Percentiles rank a stretch among this genome's conserved stretches.
phyloP scores from a whole-genome alignment of 2,797 vertebrate genomes.

The Euthynnus affinis region DNA sequence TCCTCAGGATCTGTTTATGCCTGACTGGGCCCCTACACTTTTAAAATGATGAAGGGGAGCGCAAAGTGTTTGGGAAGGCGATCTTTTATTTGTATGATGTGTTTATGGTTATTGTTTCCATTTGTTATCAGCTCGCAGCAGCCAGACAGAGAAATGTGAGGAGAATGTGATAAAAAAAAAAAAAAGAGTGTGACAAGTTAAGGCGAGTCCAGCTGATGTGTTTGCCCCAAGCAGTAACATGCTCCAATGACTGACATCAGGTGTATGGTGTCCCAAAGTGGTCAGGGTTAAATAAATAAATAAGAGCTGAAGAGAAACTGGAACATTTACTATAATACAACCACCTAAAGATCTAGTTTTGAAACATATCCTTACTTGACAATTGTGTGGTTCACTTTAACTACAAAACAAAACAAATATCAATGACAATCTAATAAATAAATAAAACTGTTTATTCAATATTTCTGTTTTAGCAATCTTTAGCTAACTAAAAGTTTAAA shows the following conservation, averaged over 20 bases:
- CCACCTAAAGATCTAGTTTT: background rate
- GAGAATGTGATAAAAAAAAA: constrained; percentile 16
- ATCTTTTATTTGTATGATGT: constrained; percentile 66
- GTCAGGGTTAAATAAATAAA: constrained; percentile 17
- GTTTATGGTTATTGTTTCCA: constrained; percentile 66
- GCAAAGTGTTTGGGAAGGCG: constrained; percentile 37
- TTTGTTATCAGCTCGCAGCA: constrained; percentile 62
- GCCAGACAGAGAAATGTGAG: constrained; percentile 42
- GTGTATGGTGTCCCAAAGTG: background rate
- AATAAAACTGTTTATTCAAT: background rate
- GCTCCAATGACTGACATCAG: constrained; percentile 32
- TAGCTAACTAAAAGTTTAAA: too few relatives aligned
- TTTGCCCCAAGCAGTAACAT: constrained; percentile 19
- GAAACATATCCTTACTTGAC: too few relatives aligned
- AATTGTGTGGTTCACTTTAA: background rate
- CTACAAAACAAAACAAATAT: too few relatives aligned
- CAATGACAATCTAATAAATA: background rate
- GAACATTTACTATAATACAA: background rate
- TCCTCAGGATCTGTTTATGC: constrained; percentile 60
- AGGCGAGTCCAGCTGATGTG: constrained; percentile 35
- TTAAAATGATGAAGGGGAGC: constrained; percentile 58
- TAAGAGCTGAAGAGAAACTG: background rate
- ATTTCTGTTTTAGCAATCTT: too few relatives aligned
- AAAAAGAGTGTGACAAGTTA: constrained; percentile 40
- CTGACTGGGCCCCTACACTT: constrained; percentile 49